Evolutionary conservation across 2,888 invertebrate species (phyloP), one percentile per base, ranked within the genome.

Genomic region (Papilio protenor): DNA sequence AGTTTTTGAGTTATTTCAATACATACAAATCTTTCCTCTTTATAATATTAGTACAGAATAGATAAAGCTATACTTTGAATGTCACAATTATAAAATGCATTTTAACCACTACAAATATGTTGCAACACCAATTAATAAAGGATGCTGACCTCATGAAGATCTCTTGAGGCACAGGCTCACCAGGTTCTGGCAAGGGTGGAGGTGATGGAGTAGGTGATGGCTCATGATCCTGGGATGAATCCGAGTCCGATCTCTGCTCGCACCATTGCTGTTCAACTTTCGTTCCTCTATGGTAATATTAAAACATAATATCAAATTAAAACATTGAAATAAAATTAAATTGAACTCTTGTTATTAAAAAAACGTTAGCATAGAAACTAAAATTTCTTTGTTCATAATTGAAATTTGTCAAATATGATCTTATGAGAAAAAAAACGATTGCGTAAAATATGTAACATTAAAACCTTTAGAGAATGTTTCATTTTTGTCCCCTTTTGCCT

Each of bases 131-230:
- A 1, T 8, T 5, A n/a, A 33, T 55, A 66, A 64, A 70, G 14
- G 47, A 64, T 66, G 11, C 59, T 23, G 12, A 94, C 94, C 95
- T 91, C 86, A 95, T 85, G 81, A 95, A 95, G 6, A 84, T 81
- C 79, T 95, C 94, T 82, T 94, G 90, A 0, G 92, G 85, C 1
- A 95, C 80, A 0, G 85, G 86, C 76, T 91, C 89, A 0, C 92
- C 94, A 0, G 90, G 88, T 59, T 83, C 83, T 0, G 94, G 93
- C 47, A 93, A 81, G 0, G 91, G 93, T 0, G 94, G 93, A 0
- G 95, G 95, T 5, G 95, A 92, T 0, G 95, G 95, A 1, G 93
- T 89, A 0, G 92, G 93, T 0, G 94, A 93, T 2, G 83, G 82
- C 23, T 85, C 88, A 1, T 81, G 86, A 2, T 84, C 87, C 18